Evolutionary conservation across 2,113 vertebrate species (phyloP).

Genomic region (Protobothrops flavoviridis): DNA sequence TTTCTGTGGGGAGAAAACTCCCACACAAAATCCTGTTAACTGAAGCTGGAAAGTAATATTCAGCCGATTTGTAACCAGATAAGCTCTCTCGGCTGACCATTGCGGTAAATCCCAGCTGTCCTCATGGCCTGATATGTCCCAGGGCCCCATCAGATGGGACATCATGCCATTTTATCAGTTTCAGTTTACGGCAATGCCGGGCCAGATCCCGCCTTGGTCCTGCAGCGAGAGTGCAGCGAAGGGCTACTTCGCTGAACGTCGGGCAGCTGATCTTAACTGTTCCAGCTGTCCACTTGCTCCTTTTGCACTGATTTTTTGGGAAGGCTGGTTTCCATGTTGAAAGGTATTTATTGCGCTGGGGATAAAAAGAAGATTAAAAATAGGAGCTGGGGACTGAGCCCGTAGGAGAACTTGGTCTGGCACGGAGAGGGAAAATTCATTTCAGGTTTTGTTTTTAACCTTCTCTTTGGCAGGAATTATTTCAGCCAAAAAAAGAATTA

Average conservation of each 20-base stretch:
- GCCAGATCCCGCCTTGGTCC: neutral
- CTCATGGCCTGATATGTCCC: conserved; percentile 47
- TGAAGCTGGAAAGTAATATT: conserved; percentile 59
- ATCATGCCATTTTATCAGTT: neutral
- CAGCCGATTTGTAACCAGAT: conserved; percentile 55
- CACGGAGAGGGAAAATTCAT: conserved; percentile 56
- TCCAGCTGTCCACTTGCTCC: neutral
- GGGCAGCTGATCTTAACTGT: neutral
- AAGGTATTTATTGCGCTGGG: conserved; percentile 39
- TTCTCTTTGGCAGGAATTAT: conserved; percentile 53
- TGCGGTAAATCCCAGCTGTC: conserved; percentile 51
- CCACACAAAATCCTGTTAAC: conserved; percentile 46
- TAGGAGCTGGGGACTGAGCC: conserved; percentile 13
- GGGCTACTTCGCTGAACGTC: neutral
- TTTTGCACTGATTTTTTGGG: conserved; percentile 28
- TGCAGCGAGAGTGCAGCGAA: conserved; percentile 20
- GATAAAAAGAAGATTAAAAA: conserved; percentile 58
- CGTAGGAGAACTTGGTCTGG: neutral
- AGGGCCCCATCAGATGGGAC: conserved; percentile 31
- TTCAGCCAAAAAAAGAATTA: conserved; percentile 60
- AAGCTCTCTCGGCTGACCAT: conserved; percentile 32
- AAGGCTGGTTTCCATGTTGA: conserved; percentile 46
- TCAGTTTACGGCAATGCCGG: conserved; percentile 22
- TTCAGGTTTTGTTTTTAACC: conserved; percentile 51
- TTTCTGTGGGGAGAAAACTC: neutral